phyloP scores from a whole-genome alignment of 2,797 vertebrate species.

The Alauda arvensis region DNA sequence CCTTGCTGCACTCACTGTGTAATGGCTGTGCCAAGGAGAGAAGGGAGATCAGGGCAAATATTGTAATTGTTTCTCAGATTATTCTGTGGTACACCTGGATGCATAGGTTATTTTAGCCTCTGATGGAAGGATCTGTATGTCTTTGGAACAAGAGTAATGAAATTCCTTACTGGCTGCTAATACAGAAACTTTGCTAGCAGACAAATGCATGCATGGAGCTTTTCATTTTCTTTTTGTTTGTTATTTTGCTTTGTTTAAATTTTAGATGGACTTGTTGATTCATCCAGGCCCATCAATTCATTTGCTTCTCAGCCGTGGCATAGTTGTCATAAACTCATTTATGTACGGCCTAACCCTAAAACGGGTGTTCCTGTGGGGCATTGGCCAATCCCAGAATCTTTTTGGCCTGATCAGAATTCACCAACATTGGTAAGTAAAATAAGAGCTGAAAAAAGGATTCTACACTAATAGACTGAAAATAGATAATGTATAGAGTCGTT shows the following conservation, averaged over 20 bases:
- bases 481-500: neutral
- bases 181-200: neutral
- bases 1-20: neutral
- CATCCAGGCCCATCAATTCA: conserved; percentile 78
- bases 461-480: neutral
- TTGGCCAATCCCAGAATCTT: conserved; percentile 97
- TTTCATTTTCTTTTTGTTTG: conserved; percentile 28
- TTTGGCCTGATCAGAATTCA: conserved; percentile 98
- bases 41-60: neutral
- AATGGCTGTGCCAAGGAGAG: neutral
- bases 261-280: conserved; percentile 85
- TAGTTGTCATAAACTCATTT: conserved; percentile 98
- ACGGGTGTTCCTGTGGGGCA: conserved; percentile 95
- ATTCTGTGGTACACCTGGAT: neutral
- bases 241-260: conserved; percentile 57
- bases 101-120: neutral
- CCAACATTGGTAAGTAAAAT: conserved; percentile 88
- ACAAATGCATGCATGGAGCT: conserved; percentile 1
- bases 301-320: conserved; percentile 90
- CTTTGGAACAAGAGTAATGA: neutral
- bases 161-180: neutral
- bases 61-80: neutral
- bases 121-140: neutral
- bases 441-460: conserved; percentile 8
- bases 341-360: conserved; percentile 94